Evolutionary conservation across 2,888 invertebrate genomes (phyloP), one percentile per base, ranked within the genome.

Genomic region (Coleophora deauratella): DNA sequence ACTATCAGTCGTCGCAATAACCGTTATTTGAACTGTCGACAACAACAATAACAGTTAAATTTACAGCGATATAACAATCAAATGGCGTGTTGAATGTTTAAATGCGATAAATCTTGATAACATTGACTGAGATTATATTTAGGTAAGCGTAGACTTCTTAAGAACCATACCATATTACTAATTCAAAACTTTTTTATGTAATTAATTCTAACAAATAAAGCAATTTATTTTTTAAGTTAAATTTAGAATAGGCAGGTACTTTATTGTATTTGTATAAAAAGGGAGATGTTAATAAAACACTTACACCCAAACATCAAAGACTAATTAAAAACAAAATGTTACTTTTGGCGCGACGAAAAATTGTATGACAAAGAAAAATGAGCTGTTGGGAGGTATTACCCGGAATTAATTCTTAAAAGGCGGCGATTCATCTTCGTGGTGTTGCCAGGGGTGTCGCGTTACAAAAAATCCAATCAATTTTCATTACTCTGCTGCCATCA

Each of bases 331-430:
- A 62, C 57, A 61, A 58, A 66, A 58, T 50, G 54, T 62, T 60
- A 53, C 58, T 62, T 54, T 57, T 46, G 48, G 44, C 44, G 48
- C 41, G 21, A 54, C 54, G 60, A 62, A 62, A 58, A 57, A 51
- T 57, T 54, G 66, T 71, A 70, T 69, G 73, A 77, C 69, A 73
- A 66, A 68, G 70, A 77, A 58, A 66, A 68, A 74, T 62, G 66
- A 65, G 57, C 59, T 57, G 48, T 51, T 58, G 59, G 56, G 63
- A 56, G 59, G 58, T 57, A 43, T 41, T 45, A 42, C 33, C 45
- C 39, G 33, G 74, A 80, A 84, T 80, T 80, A 80, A 77, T 81
- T 74, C 69, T 63, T 72, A 70, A 74, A 71, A 69, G 66, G 63
- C 64, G 56, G 54, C 63, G 55, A 67, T 69, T 67, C 66, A 62